Evolutionary conservation across 2,888 invertebrate species (phyloP).

Genomic region (Callyntrura guangdongensis): DNA sequence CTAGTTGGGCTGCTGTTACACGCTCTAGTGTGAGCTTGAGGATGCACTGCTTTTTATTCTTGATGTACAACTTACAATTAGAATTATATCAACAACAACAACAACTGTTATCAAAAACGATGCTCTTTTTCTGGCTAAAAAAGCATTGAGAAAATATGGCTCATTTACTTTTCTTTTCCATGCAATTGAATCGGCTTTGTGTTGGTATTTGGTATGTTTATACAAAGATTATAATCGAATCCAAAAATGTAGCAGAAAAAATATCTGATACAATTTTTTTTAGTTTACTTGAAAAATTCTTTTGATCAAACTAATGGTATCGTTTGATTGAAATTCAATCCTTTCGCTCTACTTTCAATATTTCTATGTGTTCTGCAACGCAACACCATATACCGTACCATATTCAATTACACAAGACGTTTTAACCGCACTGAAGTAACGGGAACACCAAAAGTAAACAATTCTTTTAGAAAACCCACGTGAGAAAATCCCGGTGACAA

Average conservation of each 20-base stretch:
- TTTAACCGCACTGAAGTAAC: neutral
- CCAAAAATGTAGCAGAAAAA: neutral
- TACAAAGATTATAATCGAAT: conserved; percentile 42
- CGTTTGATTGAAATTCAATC: conserved; percentile 73
- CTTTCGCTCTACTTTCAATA: conserved; percentile 56
- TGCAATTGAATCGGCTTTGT: conserved; percentile 53
- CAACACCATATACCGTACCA: neutral
- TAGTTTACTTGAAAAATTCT: neutral
- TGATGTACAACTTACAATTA: neutral
- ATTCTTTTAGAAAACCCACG: conserved; percentile 52
- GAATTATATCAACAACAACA: conserved; percentile 17
- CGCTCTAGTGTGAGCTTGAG: neutral
- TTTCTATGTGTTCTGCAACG: too few species aligned
- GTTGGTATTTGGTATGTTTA: neutral
- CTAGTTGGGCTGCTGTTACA: neutral
- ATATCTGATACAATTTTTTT: too few species aligned
- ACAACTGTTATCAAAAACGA: neutral
- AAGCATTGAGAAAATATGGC: conserved; percentile 30
- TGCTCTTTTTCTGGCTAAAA: conserved; percentile 19
- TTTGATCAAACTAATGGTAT: conserved; percentile 36
- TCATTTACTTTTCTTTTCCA: conserved; percentile 32
- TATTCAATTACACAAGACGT: conserved; percentile 42
- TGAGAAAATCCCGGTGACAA: conserved; percentile 69
- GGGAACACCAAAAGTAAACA: conserved; percentile 46
- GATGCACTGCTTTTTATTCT: neutral